Conservation (phyloP, 2,888 invertebrate species). For the Mesochorus sp. region DNA sequence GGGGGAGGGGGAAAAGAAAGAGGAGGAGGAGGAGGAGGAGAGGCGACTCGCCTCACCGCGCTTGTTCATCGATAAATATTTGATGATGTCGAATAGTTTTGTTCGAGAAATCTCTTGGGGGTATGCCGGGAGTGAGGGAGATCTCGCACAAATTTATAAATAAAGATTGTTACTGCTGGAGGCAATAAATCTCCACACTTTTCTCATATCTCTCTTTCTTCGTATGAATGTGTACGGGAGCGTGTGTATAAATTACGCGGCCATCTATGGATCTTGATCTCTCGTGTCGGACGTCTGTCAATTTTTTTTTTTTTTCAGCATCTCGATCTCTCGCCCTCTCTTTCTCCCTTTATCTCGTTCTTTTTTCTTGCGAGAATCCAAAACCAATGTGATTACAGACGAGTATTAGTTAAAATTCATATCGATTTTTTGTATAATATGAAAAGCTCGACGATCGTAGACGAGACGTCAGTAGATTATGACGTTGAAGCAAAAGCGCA, state of each 20-base stretch:
- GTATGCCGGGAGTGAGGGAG: conserved; percentile 23
- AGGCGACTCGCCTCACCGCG: conserved; percentile 20
- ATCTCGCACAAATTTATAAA: conserved; percentile 59
- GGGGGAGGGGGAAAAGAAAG: too few species aligned
- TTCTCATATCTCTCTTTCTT: too few species aligned
- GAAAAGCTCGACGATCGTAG: too few species aligned
- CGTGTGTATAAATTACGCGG: conserved; percentile 25
- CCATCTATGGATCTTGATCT: conserved; percentile 57
- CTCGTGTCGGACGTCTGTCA: conserved; percentile 55
- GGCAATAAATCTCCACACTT: conserved; percentile 60
- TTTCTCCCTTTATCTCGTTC: conserved; percentile 11
- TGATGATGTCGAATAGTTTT: conserved; percentile 60
- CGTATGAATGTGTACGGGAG: neutral
- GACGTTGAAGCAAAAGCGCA: too few species aligned
- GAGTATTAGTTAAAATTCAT: too few species aligned
- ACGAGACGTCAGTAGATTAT: too few species aligned
- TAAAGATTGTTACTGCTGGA: conserved; percentile 55
- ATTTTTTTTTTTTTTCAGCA: conserved; percentile 44
- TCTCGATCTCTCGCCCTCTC: conserved; percentile 3
- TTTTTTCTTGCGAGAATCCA: conserved; percentile 6
- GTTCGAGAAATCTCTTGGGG: conserved; percentile 56
- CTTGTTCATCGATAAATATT: conserved; percentile 56
- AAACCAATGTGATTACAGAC: too few species aligned
- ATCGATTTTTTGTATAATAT: too few species aligned
- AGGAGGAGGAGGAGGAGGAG: too few species aligned